Evolutionary conservation across 2,113 vertebrate genomes (phyloP).

Genomic region (Heteronetta atricapilla): DNA sequence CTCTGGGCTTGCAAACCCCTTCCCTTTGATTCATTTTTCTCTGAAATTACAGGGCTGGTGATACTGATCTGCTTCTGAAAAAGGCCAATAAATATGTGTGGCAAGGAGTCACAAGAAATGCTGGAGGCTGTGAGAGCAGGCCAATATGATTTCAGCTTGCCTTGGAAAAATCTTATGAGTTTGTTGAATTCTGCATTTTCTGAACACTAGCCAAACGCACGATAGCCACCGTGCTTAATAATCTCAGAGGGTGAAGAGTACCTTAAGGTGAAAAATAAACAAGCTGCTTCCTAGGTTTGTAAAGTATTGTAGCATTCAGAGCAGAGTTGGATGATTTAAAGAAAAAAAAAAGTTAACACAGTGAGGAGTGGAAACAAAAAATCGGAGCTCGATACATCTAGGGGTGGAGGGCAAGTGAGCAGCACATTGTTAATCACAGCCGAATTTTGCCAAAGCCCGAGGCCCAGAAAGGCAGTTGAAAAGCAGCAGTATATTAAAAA

Average conservation of each 20-base stretch:
- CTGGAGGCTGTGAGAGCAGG: not conserved
- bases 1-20: not conserved
- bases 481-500: slow-evolving; percentile 24
- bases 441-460: not conserved
- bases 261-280: not conserved
- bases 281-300: not conserved
- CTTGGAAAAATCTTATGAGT: not conserved
- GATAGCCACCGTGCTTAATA: not conserved
- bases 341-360: not conserved
- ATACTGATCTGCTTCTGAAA: not conserved
- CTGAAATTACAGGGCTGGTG: not conserved
- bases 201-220: not conserved
- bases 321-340: not conserved
- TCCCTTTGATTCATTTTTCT: not conserved
- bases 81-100: not conserved
- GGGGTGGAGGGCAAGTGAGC: not conserved
- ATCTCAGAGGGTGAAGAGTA: not conserved
- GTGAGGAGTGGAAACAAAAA: not conserved
- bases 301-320: not conserved
- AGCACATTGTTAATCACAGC: slow-evolving; percentile 1
- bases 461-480: not conserved
- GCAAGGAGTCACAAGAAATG: not conserved
- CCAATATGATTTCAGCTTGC: not conserved
- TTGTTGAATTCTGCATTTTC: not conserved
- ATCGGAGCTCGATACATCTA: not conserved